Evolutionary conservation across 2,888 invertebrate species (phyloP).

Genomic region (Melipona beecheii): DNA sequence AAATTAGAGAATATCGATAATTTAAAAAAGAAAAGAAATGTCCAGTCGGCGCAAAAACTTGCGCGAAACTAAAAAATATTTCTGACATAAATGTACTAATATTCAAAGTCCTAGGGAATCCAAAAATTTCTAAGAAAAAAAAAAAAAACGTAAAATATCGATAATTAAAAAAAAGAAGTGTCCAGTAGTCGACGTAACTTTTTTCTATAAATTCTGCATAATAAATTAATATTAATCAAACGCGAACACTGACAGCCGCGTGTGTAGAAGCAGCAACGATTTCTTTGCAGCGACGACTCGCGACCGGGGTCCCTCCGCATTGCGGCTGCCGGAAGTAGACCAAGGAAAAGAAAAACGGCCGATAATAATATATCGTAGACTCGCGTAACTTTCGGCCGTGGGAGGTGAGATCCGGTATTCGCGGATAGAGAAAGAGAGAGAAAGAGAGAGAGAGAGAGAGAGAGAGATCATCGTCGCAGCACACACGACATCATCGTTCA

Average conservation of each 20-base stretch:
- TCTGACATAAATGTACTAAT: too few relatives aligned
- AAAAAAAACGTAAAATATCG: not conserved
- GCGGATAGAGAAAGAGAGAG: not conserved
- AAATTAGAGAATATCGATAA: not conserved
- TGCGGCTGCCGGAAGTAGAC: slow-evolving; percentile 52
- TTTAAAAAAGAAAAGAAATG: not conserved
- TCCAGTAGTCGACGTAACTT: not conserved
- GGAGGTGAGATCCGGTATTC: not conserved
- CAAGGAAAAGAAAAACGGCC: not conserved
- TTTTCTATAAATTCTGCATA: not conserved
- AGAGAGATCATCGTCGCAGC: slow-evolving; percentile 6
- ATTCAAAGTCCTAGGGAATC: too few relatives aligned
- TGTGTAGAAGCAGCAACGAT: not conserved
- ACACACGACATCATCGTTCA: not conserved
- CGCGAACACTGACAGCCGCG: not conserved
- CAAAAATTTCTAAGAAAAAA: too few relatives aligned
- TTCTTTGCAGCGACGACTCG: slow-evolving; percentile 6
- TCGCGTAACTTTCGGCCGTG: not conserved
- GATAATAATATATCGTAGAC: not conserved
- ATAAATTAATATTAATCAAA: not conserved
- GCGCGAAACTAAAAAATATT: too few relatives aligned
- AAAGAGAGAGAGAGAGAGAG: not conserved
- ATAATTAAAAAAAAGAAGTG: not conserved
- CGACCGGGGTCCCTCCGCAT: slow-evolving; percentile 48
- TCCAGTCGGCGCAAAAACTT: not conserved